These are phyloP conservation scores for Cairina moschata DNA, from an alignment of 2,113 vertebrate genomes.

Conservation along the genomic window DNA sequence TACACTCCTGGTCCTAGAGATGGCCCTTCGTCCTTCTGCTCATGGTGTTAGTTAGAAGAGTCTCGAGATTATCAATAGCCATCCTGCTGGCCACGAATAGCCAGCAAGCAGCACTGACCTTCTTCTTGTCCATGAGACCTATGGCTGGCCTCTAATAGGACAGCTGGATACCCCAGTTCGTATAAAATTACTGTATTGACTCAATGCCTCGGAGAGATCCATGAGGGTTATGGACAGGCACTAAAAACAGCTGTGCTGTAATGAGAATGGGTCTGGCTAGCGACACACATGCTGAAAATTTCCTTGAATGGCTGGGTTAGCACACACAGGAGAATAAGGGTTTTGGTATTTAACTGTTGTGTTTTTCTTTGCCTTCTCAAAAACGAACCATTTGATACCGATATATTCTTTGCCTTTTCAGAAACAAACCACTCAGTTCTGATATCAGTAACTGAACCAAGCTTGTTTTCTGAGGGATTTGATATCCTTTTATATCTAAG, in stretches of 20 bases:
- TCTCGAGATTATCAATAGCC: neutral
- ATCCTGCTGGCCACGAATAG: neutral
- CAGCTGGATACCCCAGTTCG: neutral
- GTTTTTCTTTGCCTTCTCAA: neutral
- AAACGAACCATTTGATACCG: neutral
- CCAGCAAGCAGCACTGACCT: neutral
- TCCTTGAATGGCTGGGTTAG: conserved; percentile 23
- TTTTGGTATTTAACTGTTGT: conserved; percentile 13
- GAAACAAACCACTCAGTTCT: neutral
- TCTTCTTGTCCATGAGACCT: neutral
- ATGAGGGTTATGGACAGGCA: neutral
- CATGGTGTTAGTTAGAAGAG: neutral
- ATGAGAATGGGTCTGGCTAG: neutral
- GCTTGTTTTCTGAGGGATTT: neutral
- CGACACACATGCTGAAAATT: neutral
- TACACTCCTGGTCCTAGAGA: neutral
- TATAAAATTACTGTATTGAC: conserved; percentile 12
- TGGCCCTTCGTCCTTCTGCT: neutral
- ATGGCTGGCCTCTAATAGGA: neutral
- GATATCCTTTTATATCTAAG: neutral
- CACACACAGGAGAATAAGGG: neutral
- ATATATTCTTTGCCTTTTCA: neutral
- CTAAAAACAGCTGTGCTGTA: neutral
- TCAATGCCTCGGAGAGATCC: neutral
- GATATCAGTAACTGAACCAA: neutral